Base-by-base conservation (phyloP, 1,140 invertebrate genomes). In the Caerostris darwini region DNA sequence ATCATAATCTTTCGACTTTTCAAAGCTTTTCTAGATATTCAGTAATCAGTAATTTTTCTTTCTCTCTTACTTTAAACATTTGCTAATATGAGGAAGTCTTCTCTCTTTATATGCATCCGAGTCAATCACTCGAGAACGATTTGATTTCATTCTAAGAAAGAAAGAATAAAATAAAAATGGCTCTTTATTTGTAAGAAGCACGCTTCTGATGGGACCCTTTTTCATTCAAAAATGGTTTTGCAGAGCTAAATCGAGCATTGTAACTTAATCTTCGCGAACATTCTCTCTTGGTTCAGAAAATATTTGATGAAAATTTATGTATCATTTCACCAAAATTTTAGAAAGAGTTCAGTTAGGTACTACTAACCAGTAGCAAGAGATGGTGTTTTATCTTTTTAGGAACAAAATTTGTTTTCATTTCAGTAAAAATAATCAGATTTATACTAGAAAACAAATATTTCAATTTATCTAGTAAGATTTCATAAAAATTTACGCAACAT, bases 51-150 rank as follows among this genome's bases (percentile, higher is more conserved):
- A 77, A 77, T 77, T 77, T 77, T 77, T 77, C 14, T 83, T 83
- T 56, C 71, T 77, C 34, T 57, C n/a, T 83, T 83, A 56, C 53
- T 77, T 77, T 50, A 77, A 77, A 77, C 71, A 34, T 77, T 77
- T 77, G 71, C 71, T 77, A 50, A 53, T 34, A 77, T 50, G 8
- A 50, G 71, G 34, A 50, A 77, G 71, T 77, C 57, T 83, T 56
- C 54, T 17, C 57, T 19, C 57, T 83, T 58, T 83, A 57, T 58
- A 14, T 17, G 56, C 14, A 34, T 56, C 19, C 8, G 56, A 83
- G 53, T 83, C 82, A 83, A 57, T 83, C 82, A 83, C 54, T 83
- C 82, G 57, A 83, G 82, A 17, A 83, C 17, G 82, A 83, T 83
- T 83, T 58, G 82, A 83, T 57, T 58, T 83, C 34, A 57, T 83